phyloP scores from a whole-genome alignment of 35 echinoderm and acorn worm species.

The Apostichopus parvimensis region DNA sequence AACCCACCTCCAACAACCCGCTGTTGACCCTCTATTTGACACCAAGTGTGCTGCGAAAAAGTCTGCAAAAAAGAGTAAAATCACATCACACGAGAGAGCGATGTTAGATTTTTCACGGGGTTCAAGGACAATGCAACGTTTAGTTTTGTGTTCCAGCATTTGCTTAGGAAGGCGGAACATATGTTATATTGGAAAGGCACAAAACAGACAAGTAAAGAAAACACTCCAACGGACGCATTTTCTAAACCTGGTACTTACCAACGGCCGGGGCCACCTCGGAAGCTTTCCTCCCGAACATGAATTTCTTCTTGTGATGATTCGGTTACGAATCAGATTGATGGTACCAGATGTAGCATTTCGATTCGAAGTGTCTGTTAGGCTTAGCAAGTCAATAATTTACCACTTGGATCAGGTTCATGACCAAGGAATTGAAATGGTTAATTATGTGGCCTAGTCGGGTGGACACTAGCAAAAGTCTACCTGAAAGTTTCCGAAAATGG shows the following conservation, averaged over 20 bases:
- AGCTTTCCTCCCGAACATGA: background rate
- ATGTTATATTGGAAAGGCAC: constrained; percentile 40
- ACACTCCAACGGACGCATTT: background rate
- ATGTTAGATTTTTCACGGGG: background rate
- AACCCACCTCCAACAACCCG: background rate
- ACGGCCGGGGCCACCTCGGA: constrained; percentile 29
- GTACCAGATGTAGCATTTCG: constrained; percentile 4
- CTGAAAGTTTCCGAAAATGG: no score
- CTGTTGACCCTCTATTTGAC: background rate
- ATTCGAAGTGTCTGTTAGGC: no score
- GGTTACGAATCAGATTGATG: background rate
- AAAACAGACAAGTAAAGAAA: constrained; percentile 42
- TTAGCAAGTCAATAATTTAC: no score
- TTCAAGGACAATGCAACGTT: background rate
- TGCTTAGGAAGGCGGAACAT: background rate
- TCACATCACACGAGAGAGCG: no score
- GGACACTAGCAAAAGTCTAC: no score
- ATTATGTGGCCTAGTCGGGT: no score
- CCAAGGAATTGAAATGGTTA: no score
- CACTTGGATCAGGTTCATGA: no score
- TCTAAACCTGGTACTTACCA: background rate
- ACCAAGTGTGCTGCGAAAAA: background rate
- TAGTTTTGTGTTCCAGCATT: background rate
- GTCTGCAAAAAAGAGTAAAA: background rate
- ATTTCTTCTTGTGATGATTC: constrained; percentile 31